Evolutionary conservation across 1,140 invertebrate genomes (phyloP), one percentile per base, ranked within the genome.

Genomic region (Vanessa tameamea): DNA sequence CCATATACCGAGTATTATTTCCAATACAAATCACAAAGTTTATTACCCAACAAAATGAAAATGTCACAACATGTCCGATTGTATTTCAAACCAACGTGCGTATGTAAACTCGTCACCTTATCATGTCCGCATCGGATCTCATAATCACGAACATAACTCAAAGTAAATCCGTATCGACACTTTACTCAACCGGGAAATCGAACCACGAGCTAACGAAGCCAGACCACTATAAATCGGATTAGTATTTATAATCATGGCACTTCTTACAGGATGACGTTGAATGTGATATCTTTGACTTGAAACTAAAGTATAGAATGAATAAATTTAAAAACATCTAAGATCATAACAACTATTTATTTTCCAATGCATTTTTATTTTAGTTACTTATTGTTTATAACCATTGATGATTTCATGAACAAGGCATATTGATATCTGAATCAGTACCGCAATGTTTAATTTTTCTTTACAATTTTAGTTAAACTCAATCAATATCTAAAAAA

Each of bases 191-290:
- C 64, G 64, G 64, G 64, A 50, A 66, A 66, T 66, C 64, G 64
- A 66, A 66, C 64, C 47, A 13, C 47, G 13, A 23, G 47, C 64
- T 66, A 66, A 66, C 64, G 64, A 66, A 66, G 64, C 64, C 16
- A 16, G 47, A 50, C 12, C 23, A 31, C 20, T 59, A 31, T 26
- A 31, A 26, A 14, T 26, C n/a, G 11, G 16, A 61, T 6, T 9
- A 15, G 11, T 61, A 13, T 15, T 31, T 37, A 23, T 57, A 8
- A 23, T 57, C 31, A 2, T 37, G 9, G 14, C 57, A 15, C 4
- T 14, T 14, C 48, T 51, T 5, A 51, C 48, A 8, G n/a, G 48
- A 51, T 51, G 14, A n/a, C 48, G 13, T 51, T 51, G 48, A 51
- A 51, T 2, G 48, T 51, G n/a, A 15, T 43, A 43, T 43, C 37